A percentile compares a stretch with the other conserved stretches of the same genome.
phyloP scores from a whole-genome alignment of 2,888 invertebrate species.

The Tinea pellionella region DNA sequence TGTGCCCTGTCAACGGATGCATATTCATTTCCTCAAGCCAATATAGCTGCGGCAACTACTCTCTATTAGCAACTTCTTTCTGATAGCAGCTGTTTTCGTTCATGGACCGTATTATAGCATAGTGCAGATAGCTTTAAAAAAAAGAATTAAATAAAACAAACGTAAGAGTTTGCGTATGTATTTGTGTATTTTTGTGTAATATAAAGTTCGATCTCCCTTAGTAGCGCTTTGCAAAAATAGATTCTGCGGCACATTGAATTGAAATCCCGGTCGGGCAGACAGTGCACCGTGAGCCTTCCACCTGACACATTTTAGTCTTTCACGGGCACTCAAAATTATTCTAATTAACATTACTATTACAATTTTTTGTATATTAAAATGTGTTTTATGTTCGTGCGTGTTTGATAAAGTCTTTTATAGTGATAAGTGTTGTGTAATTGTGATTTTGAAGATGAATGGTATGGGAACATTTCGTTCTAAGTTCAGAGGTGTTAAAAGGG shows the following conservation, averaged over 20 bases:
- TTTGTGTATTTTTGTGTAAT: background rate
- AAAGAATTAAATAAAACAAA: background rate
- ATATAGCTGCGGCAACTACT: no score
- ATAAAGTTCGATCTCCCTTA: slow-evolving; percentile 36
- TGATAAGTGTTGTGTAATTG: slow-evolving; percentile 5
- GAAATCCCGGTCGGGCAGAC: slow-evolving; percentile 50
- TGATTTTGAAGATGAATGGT: slow-evolving; percentile 52
- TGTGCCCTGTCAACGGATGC: no score
- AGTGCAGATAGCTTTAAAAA: no score
- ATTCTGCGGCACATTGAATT: slow-evolving; percentile 58
- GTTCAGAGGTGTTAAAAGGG: slow-evolving; percentile 83
- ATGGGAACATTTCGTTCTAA: slow-evolving; percentile 71
- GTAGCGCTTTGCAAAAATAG: slow-evolving; percentile 68
- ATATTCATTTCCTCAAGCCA: no score
- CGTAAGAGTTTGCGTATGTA: background rate
- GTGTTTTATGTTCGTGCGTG: background rate
- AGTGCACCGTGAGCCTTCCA: slow-evolving; percentile 52
- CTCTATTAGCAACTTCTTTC: no score
- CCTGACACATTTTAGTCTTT: slow-evolving; percentile 33
- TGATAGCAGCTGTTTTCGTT: no score
- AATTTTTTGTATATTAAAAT: background rate
- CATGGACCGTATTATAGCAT: no score
- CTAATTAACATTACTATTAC: background rate
- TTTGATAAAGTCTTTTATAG: background rate
- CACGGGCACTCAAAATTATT: slow-evolving; percentile 4